Base-by-base conservation (phyloP, 2,797 vertebrate species). In the Brachyrhaphis roseni region DNA sequence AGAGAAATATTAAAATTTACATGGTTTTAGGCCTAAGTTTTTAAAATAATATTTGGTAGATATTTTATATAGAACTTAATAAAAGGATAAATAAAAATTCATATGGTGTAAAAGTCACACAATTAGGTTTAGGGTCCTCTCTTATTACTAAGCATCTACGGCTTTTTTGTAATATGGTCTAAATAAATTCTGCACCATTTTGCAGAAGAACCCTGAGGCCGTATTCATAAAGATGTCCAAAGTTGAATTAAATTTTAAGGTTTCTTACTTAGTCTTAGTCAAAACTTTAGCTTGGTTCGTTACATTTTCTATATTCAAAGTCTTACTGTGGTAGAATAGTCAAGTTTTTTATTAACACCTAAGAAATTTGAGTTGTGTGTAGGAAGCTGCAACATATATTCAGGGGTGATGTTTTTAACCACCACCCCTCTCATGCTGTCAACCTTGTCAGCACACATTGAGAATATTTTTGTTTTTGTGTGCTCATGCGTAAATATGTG, bases 371-470 rank as follows among this genome's bases (percentile, higher is more conserved):
- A n/a, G 23, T 26, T 41, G 64, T 41, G 39, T 2, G 68, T 46
- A 8, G 26, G 41, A 46, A 28, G 43, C 26, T 71, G 1, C 43
- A 82, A 75, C 64, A n/a, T n/a, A 64, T 72, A 79, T 78, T 77
- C 88, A 91, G 87, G 84, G 89, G 89, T 92, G 89, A 91, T 55
- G 79, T 89, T 90, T 28, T 88, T 82, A 85, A 88, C 90, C 89
- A 90, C 81, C 36, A 3, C 68, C 76, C 46, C 66, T 31, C 51
- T 43, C 62, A 75, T 81, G 20, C 53, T 26, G 57, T 57, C 49
- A n/a, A 70, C 66, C 10, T 39, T 43, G 23, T 13, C 66, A 43
- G 39, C 39, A 41, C 72, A 16, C 72, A 72, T 47, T 66, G 51
- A 7, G 62, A 75, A 18, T 55, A 39, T 45, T 72, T 41, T 80